A percentile compares a stretch with the other conserved stretches of the same genome.
These are phyloP conservation scores for Incurvaria masculella DNA, from an alignment of 2,888 invertebrate genomes.

Conservation along the genomic window DNA sequence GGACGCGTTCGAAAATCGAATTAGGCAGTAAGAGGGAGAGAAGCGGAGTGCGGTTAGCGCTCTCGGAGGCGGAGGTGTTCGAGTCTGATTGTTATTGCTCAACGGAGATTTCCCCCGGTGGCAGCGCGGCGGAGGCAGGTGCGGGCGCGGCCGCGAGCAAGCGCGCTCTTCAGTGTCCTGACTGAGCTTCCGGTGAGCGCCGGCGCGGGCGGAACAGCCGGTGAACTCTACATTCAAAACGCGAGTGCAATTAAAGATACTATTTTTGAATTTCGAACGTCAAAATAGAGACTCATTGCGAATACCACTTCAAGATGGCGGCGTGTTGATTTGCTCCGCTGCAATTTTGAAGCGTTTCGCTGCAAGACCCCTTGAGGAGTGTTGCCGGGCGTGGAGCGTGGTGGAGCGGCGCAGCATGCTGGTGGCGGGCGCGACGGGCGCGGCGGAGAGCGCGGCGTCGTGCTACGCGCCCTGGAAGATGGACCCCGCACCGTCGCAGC, in stretches of 20 bases:
- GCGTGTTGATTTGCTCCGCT: too few relatives aligned
- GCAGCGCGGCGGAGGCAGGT: slow-evolving; percentile 56
- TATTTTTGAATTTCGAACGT: too few relatives aligned
- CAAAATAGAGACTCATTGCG: too few relatives aligned
- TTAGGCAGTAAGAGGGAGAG: slow-evolving; percentile 55
- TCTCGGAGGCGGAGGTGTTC: slow-evolving; percentile 32
- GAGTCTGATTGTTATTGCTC: slow-evolving; percentile 53
- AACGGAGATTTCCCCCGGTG: slow-evolving; percentile 51
- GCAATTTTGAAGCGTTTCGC: neutral
- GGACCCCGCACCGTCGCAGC: slow-evolving; percentile 58
- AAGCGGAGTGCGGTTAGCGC: slow-evolving; percentile 26
- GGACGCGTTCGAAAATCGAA: slow-evolving; percentile 55
- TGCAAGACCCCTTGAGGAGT: too few relatives aligned
- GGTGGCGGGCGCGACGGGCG: slow-evolving; percentile 26
- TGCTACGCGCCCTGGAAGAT: slow-evolving; percentile 63
- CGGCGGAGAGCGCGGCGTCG: slow-evolving; percentile 59
- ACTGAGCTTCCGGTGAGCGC: slow-evolving; percentile 54
- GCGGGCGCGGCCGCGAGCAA: slow-evolving; percentile 52
- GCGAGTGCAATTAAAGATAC: too few relatives aligned
- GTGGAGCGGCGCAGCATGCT: slow-evolving; percentile 27
- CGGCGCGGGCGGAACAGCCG: slow-evolving; percentile 38
- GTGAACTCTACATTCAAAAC: too few relatives aligned
- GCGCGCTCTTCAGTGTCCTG: slow-evolving; percentile 58
- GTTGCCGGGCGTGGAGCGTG: slow-evolving; percentile 22
- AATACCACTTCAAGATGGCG: too few relatives aligned